These are phyloP conservation scores for Rhopilema esculentum DNA, from an alignment of 30 jellyfish, hydroid and myxozoan genomes.

Conservation along the genomic window DNA sequence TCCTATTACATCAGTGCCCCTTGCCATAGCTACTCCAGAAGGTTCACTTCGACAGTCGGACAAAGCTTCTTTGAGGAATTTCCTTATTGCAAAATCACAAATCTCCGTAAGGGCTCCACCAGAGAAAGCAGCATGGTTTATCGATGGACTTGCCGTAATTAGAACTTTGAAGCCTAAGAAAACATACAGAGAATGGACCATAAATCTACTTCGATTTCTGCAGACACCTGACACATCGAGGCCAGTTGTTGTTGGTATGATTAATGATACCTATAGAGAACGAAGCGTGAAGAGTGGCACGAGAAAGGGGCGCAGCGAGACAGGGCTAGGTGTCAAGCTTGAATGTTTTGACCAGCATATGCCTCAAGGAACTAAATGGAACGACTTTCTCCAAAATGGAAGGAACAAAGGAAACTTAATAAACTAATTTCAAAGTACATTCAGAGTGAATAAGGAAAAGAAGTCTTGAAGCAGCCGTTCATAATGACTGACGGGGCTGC, in stretches of 20 bases:
- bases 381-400: conserved; percentile 3
- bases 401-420: not conserved
- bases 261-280: conserved; percentile 37
- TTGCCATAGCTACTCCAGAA: conserved; percentile 1
- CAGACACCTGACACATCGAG: conserved; percentile 13
- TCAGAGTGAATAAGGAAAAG: not conserved
- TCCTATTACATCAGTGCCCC: conserved; percentile 30
- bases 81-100: too few relatives aligned
- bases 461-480: not conserved
- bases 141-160: conserved; percentile 54
- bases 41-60: not conserved
- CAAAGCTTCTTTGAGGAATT: too few relatives aligned
- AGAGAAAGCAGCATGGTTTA: not conserved
- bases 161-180: not conserved
- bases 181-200: conserved; percentile 20
- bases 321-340: not conserved
- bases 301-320: too few relatives aligned
- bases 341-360: conserved; percentile 20
- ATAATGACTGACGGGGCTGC: not conserved
- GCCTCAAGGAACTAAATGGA: conserved; percentile 12
- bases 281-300: too few relatives aligned
- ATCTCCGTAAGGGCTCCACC: not conserved
- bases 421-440: not conserved
- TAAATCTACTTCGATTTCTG: not conserved
- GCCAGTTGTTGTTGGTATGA: conserved; percentile 5